These are phyloP conservation scores for Schrankia costaestrigalis DNA, from an alignment of 2,888 invertebrate species.

Conservation along the genomic window DNA sequence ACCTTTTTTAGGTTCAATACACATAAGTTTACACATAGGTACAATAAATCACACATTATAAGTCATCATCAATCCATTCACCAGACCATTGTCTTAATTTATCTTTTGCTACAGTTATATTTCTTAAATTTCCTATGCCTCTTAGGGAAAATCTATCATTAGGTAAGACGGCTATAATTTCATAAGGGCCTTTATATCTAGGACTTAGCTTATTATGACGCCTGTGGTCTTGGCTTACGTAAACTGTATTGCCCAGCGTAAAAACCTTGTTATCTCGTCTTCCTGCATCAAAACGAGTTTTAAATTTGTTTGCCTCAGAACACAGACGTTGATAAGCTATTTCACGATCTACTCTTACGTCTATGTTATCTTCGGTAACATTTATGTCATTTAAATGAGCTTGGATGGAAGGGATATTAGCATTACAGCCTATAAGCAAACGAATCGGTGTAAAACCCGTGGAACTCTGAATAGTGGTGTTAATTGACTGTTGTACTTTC, in stretches of 20 bases:
- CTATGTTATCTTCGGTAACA: not conserved
- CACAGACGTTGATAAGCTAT: not conserved
- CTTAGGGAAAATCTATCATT: constrained; percentile 4
- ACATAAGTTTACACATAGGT: not conserved
- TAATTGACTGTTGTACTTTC: constrained; percentile 28
- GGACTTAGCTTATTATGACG: too few relatives aligned
- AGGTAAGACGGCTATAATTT: constrained; percentile 4
- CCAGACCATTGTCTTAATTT: constrained; percentile 7
- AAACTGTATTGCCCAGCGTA: constrained; percentile 18
- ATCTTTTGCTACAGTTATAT: constrained; percentile 6
- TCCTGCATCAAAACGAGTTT: constrained; percentile 1
- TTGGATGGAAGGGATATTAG: constrained; percentile 2
- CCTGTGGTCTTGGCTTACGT: constrained; percentile 27
- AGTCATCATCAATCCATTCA: constrained; percentile 3
- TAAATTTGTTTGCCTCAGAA: constrained; percentile 1
- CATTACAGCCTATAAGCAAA: constrained; percentile 8
- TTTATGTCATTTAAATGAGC: constrained; percentile 1
- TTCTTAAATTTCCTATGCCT: not conserved
- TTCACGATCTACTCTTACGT: constrained; percentile 1
- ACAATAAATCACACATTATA: not conserved
- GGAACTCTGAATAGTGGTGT: constrained; percentile 28
- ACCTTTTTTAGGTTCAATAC: not conserved
- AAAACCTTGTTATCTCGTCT: constrained; percentile 1
- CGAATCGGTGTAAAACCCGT: constrained; percentile 27
- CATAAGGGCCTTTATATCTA: constrained; percentile 23